Conservation (phyloP, 2,797 vertebrate species). For the Odontamblyopus rebecca region DNA sequence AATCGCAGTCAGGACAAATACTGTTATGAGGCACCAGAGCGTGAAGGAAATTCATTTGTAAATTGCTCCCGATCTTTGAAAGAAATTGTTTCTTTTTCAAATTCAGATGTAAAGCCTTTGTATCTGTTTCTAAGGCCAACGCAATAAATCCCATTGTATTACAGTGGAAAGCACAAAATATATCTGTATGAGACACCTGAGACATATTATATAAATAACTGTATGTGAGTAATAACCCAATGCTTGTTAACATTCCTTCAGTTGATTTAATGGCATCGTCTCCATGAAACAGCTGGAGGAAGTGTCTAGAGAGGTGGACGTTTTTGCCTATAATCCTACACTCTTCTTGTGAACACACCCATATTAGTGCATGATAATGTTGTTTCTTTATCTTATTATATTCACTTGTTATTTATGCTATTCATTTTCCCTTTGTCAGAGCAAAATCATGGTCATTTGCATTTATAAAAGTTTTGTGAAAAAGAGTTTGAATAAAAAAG, state of each 20-base stretch:
- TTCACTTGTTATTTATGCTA: neutral
- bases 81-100: slow-evolving; percentile 53
- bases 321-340: neutral
- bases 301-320: neutral
- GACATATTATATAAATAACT: neutral
- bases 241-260: too few relatives aligned
- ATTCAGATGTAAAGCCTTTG: slow-evolving; percentile 43
- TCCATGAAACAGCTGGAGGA: too few relatives aligned
- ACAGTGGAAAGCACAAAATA: slow-evolving; percentile 10
- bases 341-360: neutral
- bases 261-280: too few relatives aligned
- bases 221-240: neutral
- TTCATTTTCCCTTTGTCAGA: neutral
- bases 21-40: slow-evolving; percentile 68
- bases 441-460: neutral
- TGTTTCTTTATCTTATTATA: neutral
- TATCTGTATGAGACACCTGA: neutral
- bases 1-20: slow-evolving; percentile 79
- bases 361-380: neutral
- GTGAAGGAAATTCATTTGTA: slow-evolving; percentile 77
- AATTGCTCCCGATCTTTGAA: slow-evolving; percentile 68
- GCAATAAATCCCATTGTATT: slow-evolving; percentile 2
- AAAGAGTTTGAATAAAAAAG: neutral
- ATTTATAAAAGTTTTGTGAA: neutral
- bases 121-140: neutral